Base-by-base conservation (phyloP, 2,113 vertebrate species). In the Thamnaconus septentrionalis region DNA sequence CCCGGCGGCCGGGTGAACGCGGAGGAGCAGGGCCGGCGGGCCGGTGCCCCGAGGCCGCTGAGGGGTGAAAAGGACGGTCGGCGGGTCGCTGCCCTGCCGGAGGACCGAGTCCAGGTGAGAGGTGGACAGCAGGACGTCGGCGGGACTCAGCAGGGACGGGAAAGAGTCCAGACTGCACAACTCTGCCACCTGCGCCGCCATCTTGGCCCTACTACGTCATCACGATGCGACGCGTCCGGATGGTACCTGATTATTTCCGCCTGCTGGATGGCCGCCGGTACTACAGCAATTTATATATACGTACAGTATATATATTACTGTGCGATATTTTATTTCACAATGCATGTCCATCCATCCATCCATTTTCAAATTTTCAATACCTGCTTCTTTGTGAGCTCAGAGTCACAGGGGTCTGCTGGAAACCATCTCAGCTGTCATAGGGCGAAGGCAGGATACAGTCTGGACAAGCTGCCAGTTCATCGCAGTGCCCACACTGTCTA, bases 21-120 rank as follows among this genome's bases (percentile, higher is more conserved):
- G 86, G 8, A 93, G 85, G 53, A 94, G 75, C 72, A 93, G 60
- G 41, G 79, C 77, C 43, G 54, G 8, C 1, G 5, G 11, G 0
- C 12, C 9, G 63, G 63, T 45, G 51, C 63, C 51, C 10, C 56
- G 75, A 4, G 44, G 39, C 42, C 77, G 73, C 67, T 65, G 61
- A 43, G 50, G 91, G 10, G 75, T 88, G 66, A 93, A 87, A 69
- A 93, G 79, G 76, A 90, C 44, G 41, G 88, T 89, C 45, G 79
- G 84, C 3, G 84, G 49, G 8, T 79, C 79, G 0, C 42, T 6
- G 56, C 71, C 61, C 50, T 63, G 46, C 40, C 57, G 75, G n/a
- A 90, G 85, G 10, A 87, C 55, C 3, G 73, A 75, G 8, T 18
- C 41, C 40, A 88, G 71, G 5, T 89, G 71, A 31, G 66, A 64